phyloP scores from a whole-genome alignment of 2,888 invertebrate species.

The Caenorhabditis sp. region DNA sequence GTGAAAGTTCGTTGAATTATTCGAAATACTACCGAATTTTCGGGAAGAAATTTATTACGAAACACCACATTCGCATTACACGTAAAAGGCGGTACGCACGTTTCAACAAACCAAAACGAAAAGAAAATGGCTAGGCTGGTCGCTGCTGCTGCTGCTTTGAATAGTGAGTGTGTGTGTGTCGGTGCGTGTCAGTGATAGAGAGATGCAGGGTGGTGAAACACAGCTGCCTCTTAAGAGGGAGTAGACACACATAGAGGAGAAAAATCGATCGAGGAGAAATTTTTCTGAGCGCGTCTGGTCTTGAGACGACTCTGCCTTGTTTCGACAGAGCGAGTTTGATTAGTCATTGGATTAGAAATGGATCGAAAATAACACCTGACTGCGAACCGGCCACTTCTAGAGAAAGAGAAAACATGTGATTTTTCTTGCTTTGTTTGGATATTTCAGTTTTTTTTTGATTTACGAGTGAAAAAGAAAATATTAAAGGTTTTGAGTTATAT shows the following conservation, averaged over 20 bases:
- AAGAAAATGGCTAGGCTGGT: slow-evolving; percentile 1
- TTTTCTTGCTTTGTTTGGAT: neutral
- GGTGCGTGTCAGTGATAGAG: slow-evolving; percentile 1
- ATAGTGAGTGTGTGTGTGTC: slow-evolving; percentile 4
- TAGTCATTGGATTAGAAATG: neutral
- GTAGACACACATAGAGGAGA: neutral
- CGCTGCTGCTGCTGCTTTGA: neutral
- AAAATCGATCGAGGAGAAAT: neutral
- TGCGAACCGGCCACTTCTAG: neutral
- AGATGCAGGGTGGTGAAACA: neutral
- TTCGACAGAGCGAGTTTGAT: neutral
- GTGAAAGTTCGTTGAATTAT: neutral
- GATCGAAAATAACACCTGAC: neutral
- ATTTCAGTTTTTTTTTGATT: too few species aligned
- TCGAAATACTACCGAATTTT: neutral
- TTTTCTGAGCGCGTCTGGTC: neutral
- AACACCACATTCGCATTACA: neutral
- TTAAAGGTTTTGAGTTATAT: too few species aligned
- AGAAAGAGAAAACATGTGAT: neutral
- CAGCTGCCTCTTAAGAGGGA: neutral
- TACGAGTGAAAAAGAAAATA: too few species aligned
- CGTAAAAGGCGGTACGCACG: neutral
- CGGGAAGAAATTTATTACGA: neutral
- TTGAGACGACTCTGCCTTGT: neutral
- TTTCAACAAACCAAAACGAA: neutral